Percentiles rank a stretch among this genome's conserved stretches.
These are phyloP conservation scores for Crypturellus undulatus DNA, from an alignment of 2,113 vertebrate species.

Conservation along the genomic window DNA sequence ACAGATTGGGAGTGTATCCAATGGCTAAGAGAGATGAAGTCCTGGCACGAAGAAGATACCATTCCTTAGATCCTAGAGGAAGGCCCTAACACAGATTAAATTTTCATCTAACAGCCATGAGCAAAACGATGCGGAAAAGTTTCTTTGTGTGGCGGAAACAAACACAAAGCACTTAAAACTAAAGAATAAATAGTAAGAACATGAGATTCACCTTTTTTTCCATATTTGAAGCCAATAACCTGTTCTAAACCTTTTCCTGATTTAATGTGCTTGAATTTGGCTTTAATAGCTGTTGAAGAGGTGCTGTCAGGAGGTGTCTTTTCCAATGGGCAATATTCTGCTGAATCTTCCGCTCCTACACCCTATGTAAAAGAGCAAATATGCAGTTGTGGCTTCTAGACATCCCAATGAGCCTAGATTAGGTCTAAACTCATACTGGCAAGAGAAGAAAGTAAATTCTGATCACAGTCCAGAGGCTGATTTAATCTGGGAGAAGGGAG, in stretches of 20 bases:
- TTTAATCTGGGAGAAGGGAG: constrained; percentile 14
- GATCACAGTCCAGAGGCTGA: constrained; percentile 5
- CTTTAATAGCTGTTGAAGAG: background rate
- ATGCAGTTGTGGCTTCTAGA: background rate
- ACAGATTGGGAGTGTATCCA: background rate
- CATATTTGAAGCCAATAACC: background rate
- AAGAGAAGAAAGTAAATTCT: constrained; percentile 37
- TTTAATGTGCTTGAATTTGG: background rate
- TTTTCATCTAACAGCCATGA: background rate
- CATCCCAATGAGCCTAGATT: background rate
- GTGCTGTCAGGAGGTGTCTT: background rate
- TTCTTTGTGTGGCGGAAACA: background rate
- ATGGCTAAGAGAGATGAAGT: background rate
- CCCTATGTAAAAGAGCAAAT: background rate
- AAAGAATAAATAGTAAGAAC: background rate
- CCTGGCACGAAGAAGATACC: background rate
- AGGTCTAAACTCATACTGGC: constrained; percentile 14
- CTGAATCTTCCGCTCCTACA: background rate
- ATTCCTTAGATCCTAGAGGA: background rate
- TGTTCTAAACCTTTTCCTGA: background rate
- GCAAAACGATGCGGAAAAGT: background rate
- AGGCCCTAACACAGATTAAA: background rate
- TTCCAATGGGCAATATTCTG: background rate
- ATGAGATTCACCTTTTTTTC: background rate
- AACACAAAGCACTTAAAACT: background rate